Base-by-base conservation (phyloP, 1,140 invertebrate genomes). In the Acromyrmex heyeri region DNA sequence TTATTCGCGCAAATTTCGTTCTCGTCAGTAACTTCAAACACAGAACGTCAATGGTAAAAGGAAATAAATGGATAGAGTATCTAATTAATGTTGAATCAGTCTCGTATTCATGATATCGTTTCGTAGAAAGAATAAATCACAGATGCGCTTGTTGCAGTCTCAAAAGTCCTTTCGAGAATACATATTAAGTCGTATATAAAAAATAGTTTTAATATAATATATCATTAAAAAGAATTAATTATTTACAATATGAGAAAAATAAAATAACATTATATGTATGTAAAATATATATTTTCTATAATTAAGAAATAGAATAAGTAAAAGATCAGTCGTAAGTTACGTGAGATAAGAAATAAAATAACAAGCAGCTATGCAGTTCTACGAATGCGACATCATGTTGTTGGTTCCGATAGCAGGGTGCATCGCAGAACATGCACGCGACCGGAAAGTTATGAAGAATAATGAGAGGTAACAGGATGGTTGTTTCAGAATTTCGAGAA, bases 401-500 rank as follows among this genome's bases (percentile, higher is more conserved):
- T 14, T 57, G 50, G 30, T 38, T 8, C 10, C 6, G 18, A 75
- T 5, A 34, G 55, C 16, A 14, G 55, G 4, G 55, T 61, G 21
- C 2, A 3, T 44, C 10, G 14, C 30, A 30, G n/a, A 21, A 50
- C 16, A n/a, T 27, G 21, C 57, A 62, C 38, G 24, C 75, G 21
- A 77, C 21, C 10, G 21, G 24, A 30, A 48, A 21, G 30, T 38
- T 24, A 18, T 44, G 24, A 8, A 10, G 30, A 75, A 75, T 21
- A 75, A 75, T 59, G n/a, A 76, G 53, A 76, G 55, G 21, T 34
- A 1, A 10, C 34, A 5, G 8, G 21, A 76, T 16, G 6, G 34
- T 44, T 44, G 10, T 78, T 48, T 50, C 18, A 67, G 18, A 12
- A 78, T 50, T 78, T 78, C 44, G 12, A 65, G 59, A 65, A 78